Evolutionary conservation across 2,888 invertebrate species (phyloP), one percentile per base, ranked within the genome.

Genomic region (Endomychus coccineus): DNA sequence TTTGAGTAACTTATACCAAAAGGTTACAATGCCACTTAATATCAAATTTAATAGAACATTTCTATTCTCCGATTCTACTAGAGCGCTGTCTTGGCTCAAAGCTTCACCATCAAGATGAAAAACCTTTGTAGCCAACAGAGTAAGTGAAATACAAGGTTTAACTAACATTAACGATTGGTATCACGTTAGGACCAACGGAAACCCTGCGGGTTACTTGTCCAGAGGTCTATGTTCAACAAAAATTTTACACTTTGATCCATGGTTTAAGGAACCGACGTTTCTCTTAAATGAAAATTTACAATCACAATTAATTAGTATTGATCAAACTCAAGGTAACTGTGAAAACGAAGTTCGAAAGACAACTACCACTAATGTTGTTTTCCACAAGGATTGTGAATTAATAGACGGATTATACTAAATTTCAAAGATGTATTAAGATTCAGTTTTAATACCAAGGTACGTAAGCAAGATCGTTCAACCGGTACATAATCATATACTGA

Each of bases 201-300:
- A 23, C 11, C 23, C 23, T 11, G 23, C 23, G 3, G 23, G 11
- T 23, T 23, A 4, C 11, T 6, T 6, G 7, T 4, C 23, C 7
- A 23, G 23, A 23, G 23, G 23, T 23, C 6, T 23, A 23, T 23
- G 23, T 23, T 23, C 23, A 6, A 23, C 10, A 3, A 23, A 23
- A 23, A 23, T 23, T 23, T n/a, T 23, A n/a, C n/a, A 23, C 7
- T 23, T 23, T 23, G 23, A 23, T 23, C 23, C 23, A 10, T 23
- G 23, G 23, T 23, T 4, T 23, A 23, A 23, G 11, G 23, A 11
- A 23, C 23, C 23, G n/a, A 4, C 23, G 3, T 23, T 23, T 23
- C 11, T 23, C 10, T 23, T 23, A 6, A 23, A 23, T 6, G 23
- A 23, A 4, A 6, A 23, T 23, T 11, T 23, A 11, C n/a, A 23